Conservation (phyloP, 1,140 invertebrate genomes). For the Drosophila bocqueti region DNA sequence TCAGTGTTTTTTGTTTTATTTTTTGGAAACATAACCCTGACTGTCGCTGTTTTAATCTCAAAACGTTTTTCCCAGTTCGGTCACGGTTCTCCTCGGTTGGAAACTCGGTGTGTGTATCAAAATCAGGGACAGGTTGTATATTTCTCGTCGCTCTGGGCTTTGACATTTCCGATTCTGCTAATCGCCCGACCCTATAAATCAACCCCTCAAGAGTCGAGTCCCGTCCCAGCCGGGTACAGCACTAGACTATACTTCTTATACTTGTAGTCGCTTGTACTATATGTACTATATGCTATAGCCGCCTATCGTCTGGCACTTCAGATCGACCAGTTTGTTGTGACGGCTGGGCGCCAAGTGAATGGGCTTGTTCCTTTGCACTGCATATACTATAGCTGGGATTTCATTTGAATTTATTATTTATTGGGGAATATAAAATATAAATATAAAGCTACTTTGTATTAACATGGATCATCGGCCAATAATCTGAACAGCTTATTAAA, state of each 20-base stretch:
- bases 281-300: conserved; percentile 18
- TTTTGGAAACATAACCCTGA: conserved; percentile 2
- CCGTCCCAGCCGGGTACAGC: conserved; percentile 13
- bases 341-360: conserved; percentile 34
- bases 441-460: neutral
- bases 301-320: conserved; percentile 47
- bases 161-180: conserved; percentile 61
- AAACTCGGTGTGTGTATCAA: conserved; percentile 46
- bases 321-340: conserved; percentile 43
- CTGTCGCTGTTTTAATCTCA: conserved; percentile 40
- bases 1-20: neutral
- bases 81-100: conserved; percentile 41
- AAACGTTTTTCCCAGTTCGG: conserved; percentile 45
- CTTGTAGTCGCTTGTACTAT: conserved; percentile 8
- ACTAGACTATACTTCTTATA: conserved; percentile 30
- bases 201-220: conserved; percentile 41
- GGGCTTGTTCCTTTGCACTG: conserved; percentile 15
- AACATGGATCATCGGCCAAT: neutral
- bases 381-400: conserved; percentile 9
- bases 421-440: neutral
- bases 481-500: neutral
- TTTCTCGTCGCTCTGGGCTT: conserved; percentile 39
- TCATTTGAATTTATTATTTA: conserved; percentile 23
- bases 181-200: conserved; percentile 50
- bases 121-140: conserved; percentile 61